Percentiles rank a stretch among this genome's conserved stretches.
phyloP scores from a whole-genome alignment of 2,797 vertebrate genomes.

The Hipposideros larvatus region DNA sequence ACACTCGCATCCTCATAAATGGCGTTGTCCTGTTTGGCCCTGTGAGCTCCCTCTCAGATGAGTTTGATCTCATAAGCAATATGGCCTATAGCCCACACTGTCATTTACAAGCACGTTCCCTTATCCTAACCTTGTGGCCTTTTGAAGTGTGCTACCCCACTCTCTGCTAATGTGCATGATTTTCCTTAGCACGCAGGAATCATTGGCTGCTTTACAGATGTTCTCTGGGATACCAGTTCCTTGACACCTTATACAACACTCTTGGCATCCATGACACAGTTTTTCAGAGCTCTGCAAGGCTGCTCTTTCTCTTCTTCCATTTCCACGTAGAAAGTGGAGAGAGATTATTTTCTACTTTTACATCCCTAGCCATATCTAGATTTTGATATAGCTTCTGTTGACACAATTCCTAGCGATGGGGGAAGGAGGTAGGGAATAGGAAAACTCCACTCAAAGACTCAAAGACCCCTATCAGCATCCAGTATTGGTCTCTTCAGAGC shows the following conservation, averaged over 20 bases:
- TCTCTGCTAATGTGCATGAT: rapidly evolving
- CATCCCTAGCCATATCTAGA: neutral
- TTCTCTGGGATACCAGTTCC: neutral
- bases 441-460: neutral
- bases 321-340: neutral
- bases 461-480: rapidly evolving
- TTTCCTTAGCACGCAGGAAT: neutral
- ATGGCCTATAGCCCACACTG: rapidly evolving
- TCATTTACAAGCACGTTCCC: neutral
- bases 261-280: neutral
- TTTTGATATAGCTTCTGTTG: neutral
- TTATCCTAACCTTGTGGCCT: neutral
- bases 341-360: neutral
- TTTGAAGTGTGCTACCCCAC: too few relatives aligned
- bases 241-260: rapidly evolving
- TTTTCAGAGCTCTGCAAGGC: neutral
- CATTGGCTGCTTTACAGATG: rapidly evolving
- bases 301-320: neutral
- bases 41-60: neutral
- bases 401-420: neutral
- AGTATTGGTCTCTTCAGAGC: too few relatives aligned
- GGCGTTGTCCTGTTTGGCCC: neutral
- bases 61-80: neutral
- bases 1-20: neutral
- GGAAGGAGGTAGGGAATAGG: neutral